Evolutionary conservation across 1,140 invertebrate species (phyloP).

Genomic region (Macrobrachium rosenbergii): DNA sequence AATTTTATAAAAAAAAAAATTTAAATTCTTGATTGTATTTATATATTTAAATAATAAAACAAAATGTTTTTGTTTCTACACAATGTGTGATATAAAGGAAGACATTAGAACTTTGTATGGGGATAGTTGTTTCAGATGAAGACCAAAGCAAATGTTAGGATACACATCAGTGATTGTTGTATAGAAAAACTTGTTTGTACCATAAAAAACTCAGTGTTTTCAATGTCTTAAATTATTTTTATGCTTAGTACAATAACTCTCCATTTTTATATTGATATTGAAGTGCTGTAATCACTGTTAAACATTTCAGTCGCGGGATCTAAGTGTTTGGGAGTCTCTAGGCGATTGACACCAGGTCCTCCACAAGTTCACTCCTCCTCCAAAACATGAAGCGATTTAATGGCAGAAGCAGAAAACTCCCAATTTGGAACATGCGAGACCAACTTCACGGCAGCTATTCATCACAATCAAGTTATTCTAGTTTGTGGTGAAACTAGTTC

Average conservation of each 20-base stretch:
- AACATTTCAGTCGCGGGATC: slow-evolving; percentile 71
- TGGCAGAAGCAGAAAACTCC: slow-evolving; percentile 75
- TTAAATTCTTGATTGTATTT: too few species aligned
- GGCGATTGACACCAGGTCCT: slow-evolving; percentile 77
- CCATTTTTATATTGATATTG: background rate
- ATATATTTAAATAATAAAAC: too few species aligned
- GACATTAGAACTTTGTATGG: too few species aligned
- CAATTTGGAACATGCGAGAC: slow-evolving; percentile 73
- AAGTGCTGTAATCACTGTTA: background rate
- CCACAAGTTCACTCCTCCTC: slow-evolving; percentile 76
- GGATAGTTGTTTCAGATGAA: too few species aligned
- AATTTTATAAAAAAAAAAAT: too few species aligned
- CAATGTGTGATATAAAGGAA: too few species aligned
- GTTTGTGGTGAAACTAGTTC: slow-evolving; percentile 84
- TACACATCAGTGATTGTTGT: too few species aligned
- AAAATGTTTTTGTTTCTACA: too few species aligned
- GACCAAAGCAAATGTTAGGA: too few species aligned
- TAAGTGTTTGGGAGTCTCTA: slow-evolving; percentile 72
- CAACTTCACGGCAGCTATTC: slow-evolving; percentile 74
- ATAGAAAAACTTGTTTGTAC: too few species aligned
- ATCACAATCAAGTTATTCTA: slow-evolving; percentile 76
- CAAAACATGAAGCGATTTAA: slow-evolving; percentile 71
- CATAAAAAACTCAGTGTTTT: too few species aligned
- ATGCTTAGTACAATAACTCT: background rate
- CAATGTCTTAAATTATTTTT: too few species aligned